These are phyloP conservation scores for Danaus chrysippus DNA, from an alignment of 2,888 invertebrate genomes.

Conservation along the genomic window DNA sequence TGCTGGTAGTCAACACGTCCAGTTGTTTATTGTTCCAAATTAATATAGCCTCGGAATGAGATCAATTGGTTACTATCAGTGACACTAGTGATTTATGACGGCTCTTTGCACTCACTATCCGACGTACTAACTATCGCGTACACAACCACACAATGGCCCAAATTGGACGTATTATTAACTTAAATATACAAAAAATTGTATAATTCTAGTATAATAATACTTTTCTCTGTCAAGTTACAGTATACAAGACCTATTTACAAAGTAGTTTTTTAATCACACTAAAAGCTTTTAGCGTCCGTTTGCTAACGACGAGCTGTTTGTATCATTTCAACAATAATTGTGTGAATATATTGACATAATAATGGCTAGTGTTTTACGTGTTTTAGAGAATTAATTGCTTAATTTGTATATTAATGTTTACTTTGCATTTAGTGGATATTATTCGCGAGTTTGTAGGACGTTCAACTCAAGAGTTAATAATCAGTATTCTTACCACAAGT, in stretches of 20 bases:
- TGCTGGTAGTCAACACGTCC: constrained; percentile 1
- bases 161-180: constrained; percentile 1
- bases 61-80: constrained; percentile 28
- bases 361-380: neutral
- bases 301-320: neutral
- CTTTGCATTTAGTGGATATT: no score
- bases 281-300: constrained; percentile 30
- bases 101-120: constrained; percentile 31
- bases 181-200: no score
- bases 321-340: neutral
- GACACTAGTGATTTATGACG: constrained; percentile 30
- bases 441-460: no score
- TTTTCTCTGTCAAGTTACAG: neutral
- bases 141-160: constrained; percentile 3
- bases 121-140: constrained; percentile 13
- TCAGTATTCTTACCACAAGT: no score
- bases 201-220: no score
- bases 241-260: constrained; percentile 21
- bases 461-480: no score
- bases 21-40: constrained; percentile 28
- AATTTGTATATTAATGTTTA: no score
- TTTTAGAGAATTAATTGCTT: no score
- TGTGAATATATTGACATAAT: neutral
- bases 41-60: constrained; percentile 29
- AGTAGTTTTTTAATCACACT: constrained; percentile 27